phyloP scores from a whole-genome alignment of 2,797 vertebrate species.

The Centropyge bicolor region DNA sequence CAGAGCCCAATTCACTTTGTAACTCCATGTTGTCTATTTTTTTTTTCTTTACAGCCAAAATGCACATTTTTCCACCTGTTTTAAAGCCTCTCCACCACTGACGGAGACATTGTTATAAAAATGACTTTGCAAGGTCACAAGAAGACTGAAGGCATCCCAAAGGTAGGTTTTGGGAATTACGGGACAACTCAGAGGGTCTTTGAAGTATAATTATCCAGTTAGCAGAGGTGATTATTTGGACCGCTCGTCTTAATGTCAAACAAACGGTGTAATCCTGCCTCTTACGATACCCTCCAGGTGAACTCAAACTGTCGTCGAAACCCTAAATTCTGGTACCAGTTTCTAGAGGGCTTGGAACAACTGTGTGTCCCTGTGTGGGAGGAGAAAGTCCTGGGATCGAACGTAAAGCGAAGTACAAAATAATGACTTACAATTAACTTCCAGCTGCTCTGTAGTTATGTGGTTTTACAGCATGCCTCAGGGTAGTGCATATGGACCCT shows the following conservation, averaged over 20 bases:
- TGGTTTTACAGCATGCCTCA: constrained; percentile 81
- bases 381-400: constrained; percentile 82
- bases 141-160: neutral
- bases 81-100: neutral
- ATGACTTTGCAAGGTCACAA: constrained; percentile 1
- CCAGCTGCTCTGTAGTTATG: constrained; percentile 82
- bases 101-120: neutral
- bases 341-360: constrained; percentile 46
- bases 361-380: constrained; percentile 60
- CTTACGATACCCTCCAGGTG: constrained; percentile 20
- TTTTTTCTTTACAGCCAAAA: constrained; percentile 23
- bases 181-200: neutral
- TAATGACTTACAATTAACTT: constrained; percentile 83
- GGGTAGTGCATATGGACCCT: constrained; percentile 74
- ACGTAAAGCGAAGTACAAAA: constrained; percentile 81
- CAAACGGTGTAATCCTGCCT: constrained; percentile 5
- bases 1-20: constrained; percentile 52
- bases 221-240: neutral
- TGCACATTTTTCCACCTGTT: neutral
- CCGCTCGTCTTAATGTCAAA: neutral
- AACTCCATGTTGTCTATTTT: constrained; percentile 27
- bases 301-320: constrained; percentile 23
- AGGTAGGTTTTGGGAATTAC: neutral
- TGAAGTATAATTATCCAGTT: neutral
- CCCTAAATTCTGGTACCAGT: neutral